phyloP scores from a whole-genome alignment of 2,888 invertebrate species.

The Stenolophus ochropezus region DNA sequence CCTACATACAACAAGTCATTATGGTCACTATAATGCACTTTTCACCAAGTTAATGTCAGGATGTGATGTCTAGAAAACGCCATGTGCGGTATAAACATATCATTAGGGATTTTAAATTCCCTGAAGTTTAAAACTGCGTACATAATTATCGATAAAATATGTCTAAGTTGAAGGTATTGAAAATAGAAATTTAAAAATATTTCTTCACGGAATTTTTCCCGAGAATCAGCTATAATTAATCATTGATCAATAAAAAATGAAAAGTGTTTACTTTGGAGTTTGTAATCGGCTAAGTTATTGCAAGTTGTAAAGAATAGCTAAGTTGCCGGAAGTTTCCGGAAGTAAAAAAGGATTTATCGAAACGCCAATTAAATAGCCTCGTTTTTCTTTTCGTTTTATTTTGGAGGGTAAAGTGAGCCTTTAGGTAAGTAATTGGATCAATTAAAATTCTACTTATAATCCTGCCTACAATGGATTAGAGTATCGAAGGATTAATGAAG shows the following conservation, averaged over 20 bases:
- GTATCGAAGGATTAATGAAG: background rate
- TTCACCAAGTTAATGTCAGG: no score
- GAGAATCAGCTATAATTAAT: background rate
- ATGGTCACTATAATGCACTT: no score
- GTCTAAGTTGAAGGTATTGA: no score
- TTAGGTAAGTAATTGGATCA: constrained; percentile 28
- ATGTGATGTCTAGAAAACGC: no score
- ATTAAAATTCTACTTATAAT: constrained; percentile 35
- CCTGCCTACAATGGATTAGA: constrained; percentile 12
- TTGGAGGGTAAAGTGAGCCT: background rate
- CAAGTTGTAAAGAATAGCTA: constrained; percentile 11
- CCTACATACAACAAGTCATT: no score
- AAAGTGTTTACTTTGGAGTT: background rate
- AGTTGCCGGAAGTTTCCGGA: constrained; percentile 6
- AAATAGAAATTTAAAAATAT: no score
- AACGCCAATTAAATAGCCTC: constrained; percentile 25
- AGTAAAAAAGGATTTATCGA: constrained; percentile 34
- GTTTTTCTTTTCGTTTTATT: background rate
- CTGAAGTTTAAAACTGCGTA: no score
- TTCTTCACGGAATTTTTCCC: no score
- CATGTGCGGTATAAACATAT: no score
- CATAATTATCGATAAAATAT: no score
- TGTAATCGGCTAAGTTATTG: constrained; percentile 19
- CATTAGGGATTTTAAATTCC: no score
- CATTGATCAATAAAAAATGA: background rate